phyloP scores from a whole-genome alignment of 2,113 vertebrate genomes.

The human region GRCh38 chr2:165919001-165919500 shows the following conservation, averaged over 20 bases:
- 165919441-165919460: not conserved
- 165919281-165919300: constrained; percentile 95
- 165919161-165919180: not conserved
- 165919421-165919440: constrained; percentile 89
- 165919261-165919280: constrained; percentile 88
- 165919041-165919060: not conserved
- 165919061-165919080: not conserved
- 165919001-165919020: not conserved
- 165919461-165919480: not conserved
- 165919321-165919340: constrained; percentile 91
- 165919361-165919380: constrained; percentile 94
- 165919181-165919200: constrained; percentile 10
- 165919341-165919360: constrained; percentile 95
- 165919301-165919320: constrained; percentile 95
- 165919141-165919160: not conserved
- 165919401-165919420: constrained; percentile 89
- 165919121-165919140: not conserved
- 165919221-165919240: not conserved
- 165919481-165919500: not conserved
- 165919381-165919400: constrained; percentile 92
- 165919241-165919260: not conserved
- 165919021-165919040: constrained; percentile 43
- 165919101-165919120: not conserved
- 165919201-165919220: not conserved
- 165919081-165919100: not conserved